Percentiles rank a stretch among this genome's conserved stretches.
phyloP scores from a whole-genome alignment of 2,113 vertebrate species.

The Euleptes europaea region DNA sequence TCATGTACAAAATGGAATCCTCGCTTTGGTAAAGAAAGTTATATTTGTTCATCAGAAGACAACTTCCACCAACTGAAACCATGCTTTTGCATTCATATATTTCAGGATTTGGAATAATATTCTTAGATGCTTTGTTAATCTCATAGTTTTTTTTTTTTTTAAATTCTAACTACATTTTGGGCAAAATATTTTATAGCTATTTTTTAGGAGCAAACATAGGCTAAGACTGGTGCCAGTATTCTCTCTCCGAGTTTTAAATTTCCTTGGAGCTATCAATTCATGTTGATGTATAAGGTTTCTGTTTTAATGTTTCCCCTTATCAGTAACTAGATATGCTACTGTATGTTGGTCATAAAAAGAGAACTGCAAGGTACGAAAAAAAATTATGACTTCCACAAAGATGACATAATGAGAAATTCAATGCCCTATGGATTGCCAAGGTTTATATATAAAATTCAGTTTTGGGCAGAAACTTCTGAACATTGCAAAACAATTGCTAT shows the following conservation, averaged over 20 bases:
- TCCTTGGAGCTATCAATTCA: neutral
- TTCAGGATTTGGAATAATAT: neutral
- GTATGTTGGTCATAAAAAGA: neutral
- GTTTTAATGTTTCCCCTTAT: neutral
- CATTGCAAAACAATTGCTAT: neutral
- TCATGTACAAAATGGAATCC: neutral
- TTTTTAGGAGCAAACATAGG: neutral
- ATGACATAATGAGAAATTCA: neutral
- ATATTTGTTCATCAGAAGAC: neutral
- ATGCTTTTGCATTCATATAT: neutral
- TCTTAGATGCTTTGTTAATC: neutral
- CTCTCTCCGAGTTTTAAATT: neutral
- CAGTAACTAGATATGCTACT: neutral
- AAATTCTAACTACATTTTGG: neutral
- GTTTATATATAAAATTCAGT: conserved; percentile 14
- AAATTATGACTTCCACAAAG: neutral
- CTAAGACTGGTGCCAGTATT: neutral
- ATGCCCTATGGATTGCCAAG: neutral
- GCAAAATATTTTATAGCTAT: neutral
- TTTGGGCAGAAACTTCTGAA: neutral
- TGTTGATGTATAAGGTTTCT: neutral
- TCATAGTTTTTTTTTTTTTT: neutral
- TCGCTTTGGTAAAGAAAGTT: neutral
- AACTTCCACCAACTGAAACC: neutral
- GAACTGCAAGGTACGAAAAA: neutral